Base-by-base conservation (phyloP, 2,113 vertebrate genomes). In the Sciurus niger region DNA sequence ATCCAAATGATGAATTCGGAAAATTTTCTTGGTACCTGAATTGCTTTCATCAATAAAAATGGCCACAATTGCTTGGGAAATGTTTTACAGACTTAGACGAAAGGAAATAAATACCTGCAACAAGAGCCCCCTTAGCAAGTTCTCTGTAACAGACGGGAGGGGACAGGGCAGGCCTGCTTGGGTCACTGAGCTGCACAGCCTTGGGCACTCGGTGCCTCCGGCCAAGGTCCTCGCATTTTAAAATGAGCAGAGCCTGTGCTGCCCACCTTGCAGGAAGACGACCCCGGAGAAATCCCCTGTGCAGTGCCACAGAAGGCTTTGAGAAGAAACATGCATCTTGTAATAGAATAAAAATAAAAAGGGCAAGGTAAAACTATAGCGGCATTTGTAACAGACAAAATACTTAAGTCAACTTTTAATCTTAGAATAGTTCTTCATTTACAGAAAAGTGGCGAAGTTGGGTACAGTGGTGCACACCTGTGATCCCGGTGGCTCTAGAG, bases 311-410 rank as follows among this genome's bases (percentile, higher is more conserved):
- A 40, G 11, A 20, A n/a, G 82, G 82, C 14, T 60, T 77, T 87
- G 37, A 65, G 37, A 22, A 55, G 84, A 55, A 8, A 0, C 14
- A 74, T 40, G 25, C 8, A 2, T 84, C 90, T 87, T 65, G 48
- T 3, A 82, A 34, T 28, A 58, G 20, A 22, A 58, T 22, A 22
- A 68, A 53, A 88, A 68, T 72, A 65, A 67, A 79, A 84, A 84
- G 34, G 30, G 25, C 12, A 80, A 89, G 53, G 16, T 13, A 14
- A 40, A 80, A 63, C 6, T 34, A 40, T 37, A 37, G 46, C 6
- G 65, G 55, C 89, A 91, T 79, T 92, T 86, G 40, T 92, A 91
- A 93, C 0, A 88, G 72, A 32, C 12, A 37, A 70, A 9, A 88
- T 63, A 51, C 43, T 72, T 60, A 73, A 28, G 10, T 30, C 37